Conservation (phyloP, 2,797 vertebrate species). For the Discoglossus pictus region DNA sequence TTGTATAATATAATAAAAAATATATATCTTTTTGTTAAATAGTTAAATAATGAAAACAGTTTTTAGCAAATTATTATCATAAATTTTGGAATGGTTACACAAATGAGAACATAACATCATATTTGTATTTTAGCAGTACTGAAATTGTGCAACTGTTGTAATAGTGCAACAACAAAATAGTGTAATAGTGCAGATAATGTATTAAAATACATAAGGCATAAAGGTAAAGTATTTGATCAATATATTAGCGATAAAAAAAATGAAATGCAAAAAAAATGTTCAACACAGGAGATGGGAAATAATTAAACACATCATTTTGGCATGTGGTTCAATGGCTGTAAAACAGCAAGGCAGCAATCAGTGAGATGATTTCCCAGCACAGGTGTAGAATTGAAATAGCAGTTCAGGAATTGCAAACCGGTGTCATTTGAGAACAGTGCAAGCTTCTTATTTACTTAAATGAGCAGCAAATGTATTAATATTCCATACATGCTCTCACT, state of each 20-base stretch:
- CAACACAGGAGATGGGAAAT: not conserved
- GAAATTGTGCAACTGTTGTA: too few relatives aligned
- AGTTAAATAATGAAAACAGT: too few relatives aligned
- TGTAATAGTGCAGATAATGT: too few relatives aligned
- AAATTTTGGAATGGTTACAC: too few relatives aligned
- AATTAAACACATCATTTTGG: not conserved
- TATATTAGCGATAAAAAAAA: not conserved
- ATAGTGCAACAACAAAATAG: too few relatives aligned
- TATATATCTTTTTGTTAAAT: too few relatives aligned
- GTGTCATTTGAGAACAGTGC: constrained; percentile 20
- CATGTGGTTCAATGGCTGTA: not conserved
- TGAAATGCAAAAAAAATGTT: not conserved
- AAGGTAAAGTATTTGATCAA: too few relatives aligned
- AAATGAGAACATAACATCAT: too few relatives aligned
- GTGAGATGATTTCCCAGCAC: constrained; percentile 5
- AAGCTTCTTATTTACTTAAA: not conserved
- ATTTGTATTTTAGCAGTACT: too few relatives aligned
- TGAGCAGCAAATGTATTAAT: not conserved
- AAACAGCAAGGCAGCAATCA: constrained; percentile 15
- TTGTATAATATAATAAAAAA: too few relatives aligned
- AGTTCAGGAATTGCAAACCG: not conserved
- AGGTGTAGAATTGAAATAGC: constrained; percentile 31
- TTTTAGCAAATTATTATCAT: too few relatives aligned
- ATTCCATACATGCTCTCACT: constrained; percentile 1
- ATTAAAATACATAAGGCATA: too few relatives aligned